Base-by-base conservation (phyloP, 2,888 invertebrate species). In the Protophormia terraenovae region DNA sequence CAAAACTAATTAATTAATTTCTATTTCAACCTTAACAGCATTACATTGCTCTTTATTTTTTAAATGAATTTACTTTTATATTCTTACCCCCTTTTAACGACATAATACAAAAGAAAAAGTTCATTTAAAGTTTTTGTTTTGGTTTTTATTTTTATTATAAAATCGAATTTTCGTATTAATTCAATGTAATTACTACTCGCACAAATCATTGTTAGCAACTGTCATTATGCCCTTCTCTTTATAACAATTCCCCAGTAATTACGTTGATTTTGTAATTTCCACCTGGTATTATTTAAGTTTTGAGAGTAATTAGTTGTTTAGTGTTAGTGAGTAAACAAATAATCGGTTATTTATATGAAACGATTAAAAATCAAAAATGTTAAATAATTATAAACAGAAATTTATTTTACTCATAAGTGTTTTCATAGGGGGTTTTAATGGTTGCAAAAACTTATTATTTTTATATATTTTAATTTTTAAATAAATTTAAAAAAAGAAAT, bases 181-280 rank as follows among this genome's bases (percentile, higher is more conserved):
- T 66, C 67, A 67, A 67, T 60, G 50, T 73, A 80, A 80, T 80
- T 80, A 73, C 67, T 60, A 16, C 19, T 62, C 29, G 73, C 73
- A 73, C 76, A 72, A 77, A 72, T 83, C 76, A 83, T 77, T 76
- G 77, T 47, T 77, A 72, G 47, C 58, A 66, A 73, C 45, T 80
- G 53, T 64, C 45, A 71, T 79, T 55, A 41, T 72, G 41, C 29
- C 16, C 53, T 64, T 80, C 32, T 47, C 24, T 58, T 55, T 58
- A 29, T 76, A 55, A 50, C 35, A 58, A 64, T 53, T 69, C 62
- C 55, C 64, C 29, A 66, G 71, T 83, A 83, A 72, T 83, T 83
- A 77, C 66, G 27, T 72, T 82, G 71, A 71, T 72, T 77, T 76
- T 71, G 71, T 76, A 66, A 72, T 82, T 66, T 76, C 35, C 64